These are phyloP conservation scores for Squalus acanthias DNA, from an alignment of 2,797 vertebrate genomes.

Conservation along the genomic window DNA sequence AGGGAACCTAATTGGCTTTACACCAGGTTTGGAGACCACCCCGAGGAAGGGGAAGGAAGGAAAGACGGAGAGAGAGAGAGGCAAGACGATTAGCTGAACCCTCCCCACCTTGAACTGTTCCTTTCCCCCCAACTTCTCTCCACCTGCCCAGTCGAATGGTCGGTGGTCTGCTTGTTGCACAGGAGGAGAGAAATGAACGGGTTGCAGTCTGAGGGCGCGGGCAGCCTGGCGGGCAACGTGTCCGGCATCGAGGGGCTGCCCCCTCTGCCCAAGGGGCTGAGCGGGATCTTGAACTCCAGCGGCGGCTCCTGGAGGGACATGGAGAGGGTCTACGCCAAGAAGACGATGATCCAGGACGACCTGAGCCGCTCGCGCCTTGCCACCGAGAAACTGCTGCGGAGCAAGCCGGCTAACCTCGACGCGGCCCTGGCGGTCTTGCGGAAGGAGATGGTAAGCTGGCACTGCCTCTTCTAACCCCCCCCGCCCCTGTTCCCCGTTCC, in stretches of 20 bases:
- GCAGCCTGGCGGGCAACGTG: slow-evolving; percentile 41
- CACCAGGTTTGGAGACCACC: no score
- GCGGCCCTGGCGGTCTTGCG: slow-evolving; percentile 66
- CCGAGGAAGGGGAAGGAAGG: no score
- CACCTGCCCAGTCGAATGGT: no score
- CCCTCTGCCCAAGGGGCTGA: slow-evolving; percentile 67
- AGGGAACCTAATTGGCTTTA: not conserved
- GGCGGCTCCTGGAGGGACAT: slow-evolving; percentile 70
- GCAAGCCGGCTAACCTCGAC: slow-evolving; percentile 62
- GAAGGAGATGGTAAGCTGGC: slow-evolving; percentile 66
- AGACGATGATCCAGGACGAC: slow-evolving; percentile 68
- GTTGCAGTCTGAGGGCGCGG: slow-evolving; percentile 47
- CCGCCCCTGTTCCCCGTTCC: not conserved
- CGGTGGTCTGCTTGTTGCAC: no score
- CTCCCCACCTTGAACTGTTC: no score
- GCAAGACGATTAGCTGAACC: no score
- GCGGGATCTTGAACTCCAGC: slow-evolving; percentile 69
- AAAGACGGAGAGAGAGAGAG: no score
- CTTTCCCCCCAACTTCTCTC: no score
- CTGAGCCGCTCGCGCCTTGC: slow-evolving; percentile 58
- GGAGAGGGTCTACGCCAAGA: slow-evolving; percentile 67
- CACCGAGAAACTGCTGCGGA: slow-evolving; percentile 47
- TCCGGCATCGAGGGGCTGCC: slow-evolving; percentile 59
- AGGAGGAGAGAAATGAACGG: slow-evolving; percentile 45
- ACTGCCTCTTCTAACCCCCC: not conserved